Conservation (phyloP, 2,797 vertebrate genomes). For the Periparus ater region DNA sequence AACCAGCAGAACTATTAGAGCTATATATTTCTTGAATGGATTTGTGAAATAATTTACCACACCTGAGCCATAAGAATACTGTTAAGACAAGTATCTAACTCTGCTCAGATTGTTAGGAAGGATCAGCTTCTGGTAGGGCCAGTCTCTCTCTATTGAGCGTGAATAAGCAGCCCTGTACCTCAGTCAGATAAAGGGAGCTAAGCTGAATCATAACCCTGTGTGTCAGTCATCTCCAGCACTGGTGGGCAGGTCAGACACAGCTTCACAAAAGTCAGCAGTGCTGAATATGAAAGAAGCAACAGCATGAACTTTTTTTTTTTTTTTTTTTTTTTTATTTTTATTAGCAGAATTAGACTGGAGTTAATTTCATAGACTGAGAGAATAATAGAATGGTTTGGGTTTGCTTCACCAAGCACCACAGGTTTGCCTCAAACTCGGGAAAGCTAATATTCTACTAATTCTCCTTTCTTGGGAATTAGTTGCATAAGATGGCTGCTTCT, state of each 20-base stretch:
- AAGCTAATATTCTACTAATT: neutral
- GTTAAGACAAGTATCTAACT: neutral
- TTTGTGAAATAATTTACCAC: neutral
- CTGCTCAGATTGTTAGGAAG: neutral
- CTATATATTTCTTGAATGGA: neutral
- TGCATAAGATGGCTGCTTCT: neutral
- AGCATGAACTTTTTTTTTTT: neutral
- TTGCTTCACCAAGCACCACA: neutral
- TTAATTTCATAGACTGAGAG: neutral
- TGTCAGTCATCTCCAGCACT: neutral
- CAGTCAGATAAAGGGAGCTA: neutral
- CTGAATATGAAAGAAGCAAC: neutral
- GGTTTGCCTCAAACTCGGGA: neutral
- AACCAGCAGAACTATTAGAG: neutral
- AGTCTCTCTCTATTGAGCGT: neutral
- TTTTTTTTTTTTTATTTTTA: neutral
- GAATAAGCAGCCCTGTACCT: neutral
- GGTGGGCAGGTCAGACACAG: neutral
- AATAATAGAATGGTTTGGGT: neutral
- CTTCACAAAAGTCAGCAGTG: neutral
- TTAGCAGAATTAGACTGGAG: neutral
- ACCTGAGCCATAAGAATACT: accelerated
- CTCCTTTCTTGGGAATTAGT: neutral
- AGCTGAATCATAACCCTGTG: neutral
- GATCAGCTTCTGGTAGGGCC: neutral